Evolutionary conservation across 92 coral and sea anemone genomes (phyloP), one percentile per base, ranked within the genome.

Genomic region (Phenganax marumi): DNA sequence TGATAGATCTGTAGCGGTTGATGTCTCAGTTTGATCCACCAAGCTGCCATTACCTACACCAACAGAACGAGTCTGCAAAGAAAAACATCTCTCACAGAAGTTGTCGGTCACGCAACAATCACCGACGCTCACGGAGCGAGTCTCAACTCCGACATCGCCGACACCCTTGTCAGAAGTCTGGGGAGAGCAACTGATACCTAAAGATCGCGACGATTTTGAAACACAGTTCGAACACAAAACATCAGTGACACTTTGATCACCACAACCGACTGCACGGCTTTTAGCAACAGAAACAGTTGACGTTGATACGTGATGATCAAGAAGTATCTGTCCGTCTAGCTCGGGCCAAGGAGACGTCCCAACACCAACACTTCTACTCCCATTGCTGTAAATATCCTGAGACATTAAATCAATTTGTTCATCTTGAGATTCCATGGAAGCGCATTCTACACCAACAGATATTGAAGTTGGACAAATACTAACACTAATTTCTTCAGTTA

Each of bases 61-160:
- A 12, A 90, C 85, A 6, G 98, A 85, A 13, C 91, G 89, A 70
- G 91, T 92, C 25, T 92, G 90, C 10, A 89, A 79, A 83, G 90
- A 85, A 54, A 91, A 89, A 75, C 98, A 95, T 8, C 97, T 91
- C 64, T 92, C 96, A 39, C 99, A 96, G 86, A 70, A 92, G 68
- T 84, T 96, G 76, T 96, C 99, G 0, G 92, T 92, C 39, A 92
- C 68, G 69, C 99, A 91, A 68, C 97, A 96, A 55, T 96, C 99
- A 8, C 99, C 99, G 69, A 92, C 87, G 13, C 93, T 97, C 53
- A 92, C 87, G 63, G 92, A 84, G 16, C 75, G 74, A 6, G 91
- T 95, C 47, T 89, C 70, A 39, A 90, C 65, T 55, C 80, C 89
- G 86, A 75, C 74, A 19, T 52, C 62, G 21, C 79, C 62, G 25